phyloP scores from a whole-genome alignment of 1,140 invertebrate genomes.

The Thaumatotibia leucotreta region DNA sequence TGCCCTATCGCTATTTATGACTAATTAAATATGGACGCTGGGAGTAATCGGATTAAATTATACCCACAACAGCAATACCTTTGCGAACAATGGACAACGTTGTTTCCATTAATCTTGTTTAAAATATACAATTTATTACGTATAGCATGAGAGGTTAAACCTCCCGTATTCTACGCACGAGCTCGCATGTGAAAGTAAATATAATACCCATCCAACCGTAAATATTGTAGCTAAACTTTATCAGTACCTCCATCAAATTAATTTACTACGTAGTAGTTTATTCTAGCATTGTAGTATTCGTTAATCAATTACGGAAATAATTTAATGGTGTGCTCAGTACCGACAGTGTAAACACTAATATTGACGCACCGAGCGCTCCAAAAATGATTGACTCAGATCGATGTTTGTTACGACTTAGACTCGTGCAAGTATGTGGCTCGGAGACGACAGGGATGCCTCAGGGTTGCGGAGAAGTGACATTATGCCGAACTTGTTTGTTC shows the following conservation, averaged over 20 bases:
- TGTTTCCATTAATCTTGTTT: not conserved
- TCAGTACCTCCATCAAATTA: not conserved
- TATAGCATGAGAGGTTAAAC: not conserved
- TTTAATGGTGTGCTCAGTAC: conserved; percentile 2
- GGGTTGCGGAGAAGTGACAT: conserved; percentile 20
- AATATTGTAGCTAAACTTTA: not conserved
- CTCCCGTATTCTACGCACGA: not conserved
- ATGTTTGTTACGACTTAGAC: not conserved
- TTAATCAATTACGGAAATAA: conserved; percentile 6
- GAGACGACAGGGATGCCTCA: conserved; percentile 1
- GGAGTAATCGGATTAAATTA: not conserved
- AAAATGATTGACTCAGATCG: conserved; percentile 5
- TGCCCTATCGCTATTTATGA: not conserved
- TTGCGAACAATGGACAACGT: too few relatives aligned
- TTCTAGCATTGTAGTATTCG: not conserved
- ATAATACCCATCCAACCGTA: too few relatives aligned
- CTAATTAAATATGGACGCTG: not conserved
- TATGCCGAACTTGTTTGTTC: conserved; percentile 15
- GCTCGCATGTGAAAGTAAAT: too few relatives aligned
- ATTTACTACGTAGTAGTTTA: not conserved
- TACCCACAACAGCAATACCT: not conserved
- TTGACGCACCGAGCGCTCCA: not conserved
- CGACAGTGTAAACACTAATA: conserved; percentile 6
- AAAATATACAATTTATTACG: not conserved
- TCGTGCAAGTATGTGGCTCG: not conserved